Evolutionary conservation across 2,888 invertebrate species (phyloP).

Genomic region (Cheilosia impressa): DNA sequence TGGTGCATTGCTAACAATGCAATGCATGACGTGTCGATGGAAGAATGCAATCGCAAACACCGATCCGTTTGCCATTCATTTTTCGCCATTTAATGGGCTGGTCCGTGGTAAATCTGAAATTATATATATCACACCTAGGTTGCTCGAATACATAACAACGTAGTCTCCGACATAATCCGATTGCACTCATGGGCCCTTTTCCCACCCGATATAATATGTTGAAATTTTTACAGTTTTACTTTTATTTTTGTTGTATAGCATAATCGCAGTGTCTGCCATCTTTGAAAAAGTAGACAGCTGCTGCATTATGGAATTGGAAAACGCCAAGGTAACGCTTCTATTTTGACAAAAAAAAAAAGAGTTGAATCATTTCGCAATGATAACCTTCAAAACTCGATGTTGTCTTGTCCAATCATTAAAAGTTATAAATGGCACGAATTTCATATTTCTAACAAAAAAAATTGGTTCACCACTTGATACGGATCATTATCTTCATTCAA

Average conservation of each 20-base stretch:
- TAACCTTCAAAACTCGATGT: conserved; percentile 40
- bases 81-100: not conserved
- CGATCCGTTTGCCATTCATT: not conserved
- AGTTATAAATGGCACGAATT: conserved; percentile 32
- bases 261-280: not conserved
- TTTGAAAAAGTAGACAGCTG: not conserved
- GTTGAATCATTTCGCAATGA: conserved; percentile 31
- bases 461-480: conserved; percentile 34
- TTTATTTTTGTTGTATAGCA: not conserved
- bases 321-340: conserved; percentile 10
- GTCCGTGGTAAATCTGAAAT: conserved; percentile 13
- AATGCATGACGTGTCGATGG: not conserved
- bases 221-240: not conserved
- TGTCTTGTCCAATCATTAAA: conserved; percentile 17
- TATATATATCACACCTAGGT: not conserved
- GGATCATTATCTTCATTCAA: conserved; percentile 23
- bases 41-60: not conserved
- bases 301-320: not conserved
- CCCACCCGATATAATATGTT: not conserved
- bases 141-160: not conserved
- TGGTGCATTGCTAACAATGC: not conserved
- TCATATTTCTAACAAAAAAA: conserved; percentile 11
- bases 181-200: conserved; percentile 4
- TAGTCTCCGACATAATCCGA: not conserved
- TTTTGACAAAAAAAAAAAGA: conserved; percentile 14